Evolutionary conservation across 2,888 invertebrate species (phyloP).

Genomic region (Sclerodermus sp.): DNA sequence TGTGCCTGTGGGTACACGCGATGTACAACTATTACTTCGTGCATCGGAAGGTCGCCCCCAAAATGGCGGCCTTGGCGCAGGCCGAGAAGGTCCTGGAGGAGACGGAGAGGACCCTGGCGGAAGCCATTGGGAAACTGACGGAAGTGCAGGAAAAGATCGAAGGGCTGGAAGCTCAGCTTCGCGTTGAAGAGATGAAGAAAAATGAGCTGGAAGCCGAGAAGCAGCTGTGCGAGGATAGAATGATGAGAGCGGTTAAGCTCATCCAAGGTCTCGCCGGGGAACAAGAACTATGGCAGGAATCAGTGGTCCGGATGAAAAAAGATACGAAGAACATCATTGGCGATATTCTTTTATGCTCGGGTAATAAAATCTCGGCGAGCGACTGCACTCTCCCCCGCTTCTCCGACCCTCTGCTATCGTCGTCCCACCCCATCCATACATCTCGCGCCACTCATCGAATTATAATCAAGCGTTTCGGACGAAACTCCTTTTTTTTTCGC

Average conservation of each 20-base stretch:
- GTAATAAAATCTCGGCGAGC: slow-evolving; percentile 48
- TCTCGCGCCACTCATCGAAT: no score
- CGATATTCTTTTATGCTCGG: slow-evolving; percentile 70
- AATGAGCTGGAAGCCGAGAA: slow-evolving; percentile 74
- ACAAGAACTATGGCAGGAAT: slow-evolving; percentile 72
- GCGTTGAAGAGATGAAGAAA: slow-evolving; percentile 73
- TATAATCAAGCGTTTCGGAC: no score
- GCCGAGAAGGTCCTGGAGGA: slow-evolving; percentile 71
- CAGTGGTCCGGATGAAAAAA: slow-evolving; percentile 64
- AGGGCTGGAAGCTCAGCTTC: slow-evolving; percentile 70
- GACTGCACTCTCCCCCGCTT: no score
- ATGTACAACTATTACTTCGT: slow-evolving; percentile 93
- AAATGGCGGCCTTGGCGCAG: slow-evolving; percentile 77
- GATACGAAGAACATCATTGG: slow-evolving; percentile 68
- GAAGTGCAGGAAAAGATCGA: slow-evolving; percentile 77
- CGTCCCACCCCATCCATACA: no score
- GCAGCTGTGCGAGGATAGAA: slow-evolving; percentile 74
- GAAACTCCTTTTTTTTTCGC: no score
- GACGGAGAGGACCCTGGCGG: slow-evolving; percentile 69
- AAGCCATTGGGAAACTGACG: slow-evolving; percentile 78
- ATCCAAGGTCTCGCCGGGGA: slow-evolving; percentile 71
- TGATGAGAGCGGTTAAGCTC: slow-evolving; percentile 74
- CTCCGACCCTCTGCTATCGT: no score
- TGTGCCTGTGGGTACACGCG: slow-evolving; percentile 90
- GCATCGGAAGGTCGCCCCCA: slow-evolving; percentile 81